phyloP scores from a whole-genome alignment of 2,888 invertebrate species.

The Brachyopa scutellaris region DNA sequence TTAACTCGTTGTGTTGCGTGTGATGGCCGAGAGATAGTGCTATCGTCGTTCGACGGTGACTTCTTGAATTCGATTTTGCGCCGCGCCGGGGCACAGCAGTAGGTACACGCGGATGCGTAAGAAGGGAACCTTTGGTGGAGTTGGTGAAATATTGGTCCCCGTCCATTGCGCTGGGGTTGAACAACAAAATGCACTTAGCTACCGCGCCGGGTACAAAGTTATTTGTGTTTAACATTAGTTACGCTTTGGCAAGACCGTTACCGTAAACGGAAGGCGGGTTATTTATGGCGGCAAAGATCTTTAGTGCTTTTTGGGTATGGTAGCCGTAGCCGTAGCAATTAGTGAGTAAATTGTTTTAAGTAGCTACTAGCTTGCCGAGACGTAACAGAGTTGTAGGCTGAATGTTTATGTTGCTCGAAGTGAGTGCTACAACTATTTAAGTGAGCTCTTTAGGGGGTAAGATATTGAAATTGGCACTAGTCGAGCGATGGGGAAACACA shows the following conservation, averaged over 20 bases:
- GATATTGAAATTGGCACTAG: too few species aligned
- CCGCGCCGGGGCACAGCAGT: not conserved
- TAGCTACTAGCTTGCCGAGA: not conserved
- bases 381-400: conserved; percentile 34
- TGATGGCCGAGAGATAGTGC: conserved; percentile 58
- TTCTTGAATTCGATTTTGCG: conserved; percentile 44
- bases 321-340: conserved; percentile 55
- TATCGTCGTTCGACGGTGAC: conserved; percentile 38
- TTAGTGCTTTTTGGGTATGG: conserved; percentile 62
- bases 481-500: too few species aligned
- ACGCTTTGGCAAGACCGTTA: conserved; percentile 57
- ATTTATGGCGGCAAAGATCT: conserved; percentile 67
- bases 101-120: conserved; percentile 48
- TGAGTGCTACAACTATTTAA: not conserved
- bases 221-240: conserved; percentile 70
- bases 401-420: not conserved
- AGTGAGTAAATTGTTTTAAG: conserved; percentile 56
- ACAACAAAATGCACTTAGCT: conserved; percentile 72
- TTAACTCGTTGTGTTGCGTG: conserved; percentile 62
- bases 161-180: conserved; percentile 40
- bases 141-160: conserved; percentile 72
- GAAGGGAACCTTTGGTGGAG: conserved; percentile 23
- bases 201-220: conserved; percentile 64
- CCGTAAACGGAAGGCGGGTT: conserved; percentile 71
- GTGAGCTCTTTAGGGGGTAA: too few species aligned